Conservation (phyloP, 35 echinoderm and acorn worm genomes). For the Patiria miniata region DNA sequence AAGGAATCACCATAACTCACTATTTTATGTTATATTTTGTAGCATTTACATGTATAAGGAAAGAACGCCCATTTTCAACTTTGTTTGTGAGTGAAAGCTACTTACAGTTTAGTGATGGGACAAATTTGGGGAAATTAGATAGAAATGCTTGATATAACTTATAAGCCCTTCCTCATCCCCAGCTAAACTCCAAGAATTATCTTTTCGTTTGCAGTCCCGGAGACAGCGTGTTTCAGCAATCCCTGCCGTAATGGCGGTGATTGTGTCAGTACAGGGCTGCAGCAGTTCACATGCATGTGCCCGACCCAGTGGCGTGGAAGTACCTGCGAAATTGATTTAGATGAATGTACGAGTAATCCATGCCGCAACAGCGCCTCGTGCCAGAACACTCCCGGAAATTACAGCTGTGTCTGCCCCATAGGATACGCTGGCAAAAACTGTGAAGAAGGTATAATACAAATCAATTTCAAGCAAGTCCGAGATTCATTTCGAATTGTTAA, state of each 20-base stretch:
- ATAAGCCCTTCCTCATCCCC: too few relatives aligned
- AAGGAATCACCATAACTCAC: too few relatives aligned
- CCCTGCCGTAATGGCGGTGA: conserved; percentile 59
- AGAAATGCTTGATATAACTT: too few relatives aligned
- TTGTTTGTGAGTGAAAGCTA: too few relatives aligned
- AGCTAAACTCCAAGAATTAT: background rate
- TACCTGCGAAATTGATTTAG: conserved; percentile 58
- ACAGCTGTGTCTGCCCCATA: background rate
- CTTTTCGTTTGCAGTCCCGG: background rate
- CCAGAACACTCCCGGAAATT: conserved; percentile 10
- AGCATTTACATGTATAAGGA: too few relatives aligned
- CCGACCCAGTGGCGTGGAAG: conserved; percentile 38
- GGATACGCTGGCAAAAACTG: conserved; percentile 29
- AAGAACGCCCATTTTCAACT: too few relatives aligned
- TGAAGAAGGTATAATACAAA: conserved; percentile 12
- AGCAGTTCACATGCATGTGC: conserved; percentile 70
- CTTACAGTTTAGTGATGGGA: too few relatives aligned
- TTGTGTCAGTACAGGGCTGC: conserved; percentile 60
- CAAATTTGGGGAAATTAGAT: too few relatives aligned
- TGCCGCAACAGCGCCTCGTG: background rate
- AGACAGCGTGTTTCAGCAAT: conserved; percentile 37
- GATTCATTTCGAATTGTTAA: too few relatives aligned
- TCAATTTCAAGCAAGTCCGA: too few relatives aligned
- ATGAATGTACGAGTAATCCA: conserved; percentile 37
- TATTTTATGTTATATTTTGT: too few relatives aligned